Base-by-base conservation (phyloP, 2,113 vertebrate species). In the Probosciger aterrimus region DNA sequence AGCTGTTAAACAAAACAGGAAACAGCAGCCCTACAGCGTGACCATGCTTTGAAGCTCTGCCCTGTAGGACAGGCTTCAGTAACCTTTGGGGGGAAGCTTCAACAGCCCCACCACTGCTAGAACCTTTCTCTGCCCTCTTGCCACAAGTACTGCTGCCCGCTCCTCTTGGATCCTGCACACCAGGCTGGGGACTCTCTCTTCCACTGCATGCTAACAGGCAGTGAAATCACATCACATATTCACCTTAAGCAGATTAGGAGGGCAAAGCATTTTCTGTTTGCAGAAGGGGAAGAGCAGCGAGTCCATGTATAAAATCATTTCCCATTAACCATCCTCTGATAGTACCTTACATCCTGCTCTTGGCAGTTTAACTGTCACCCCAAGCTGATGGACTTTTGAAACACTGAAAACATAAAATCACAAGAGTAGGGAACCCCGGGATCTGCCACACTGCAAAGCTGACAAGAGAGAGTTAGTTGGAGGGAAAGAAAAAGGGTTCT, bases 1-100 rank as follows among this genome's bases (percentile, higher is more conserved):
- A 93, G 94, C 94, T 95, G 73, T 49, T 35, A 41, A 87, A 82
- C 14, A 67, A 68, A 78, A 89, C 50, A 95, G 92, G 93, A 92
- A 96, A 47, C 19, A 2, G 27, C 0, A 0, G 55, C 62, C 33
- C 64, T 7, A 2, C 31, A 11, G 9, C 4, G 2, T 27, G 46
- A 53, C 37, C 0, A 1, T 3, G 75, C 89, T 93, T 50, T 50
- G 79, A 92, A 77, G 59, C 71, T 90, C 79, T 95, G 82, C 52
- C 65, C 60, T 8, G 11, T 0, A 1, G 67, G 59, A 64, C 35
- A 18, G 37, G 15, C 44, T 67, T 16, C 7, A 4, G 69, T 18
- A 65, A 46, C 55, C 55, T 67, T 15, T 11, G 41, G 17, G 57
- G 37, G 63, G 77, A 65, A 59, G 52, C 18, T 75, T 64, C 28